Conservation (phyloP, 1,140 invertebrate genomes). For the Trichonephila inaurata region DNA sequence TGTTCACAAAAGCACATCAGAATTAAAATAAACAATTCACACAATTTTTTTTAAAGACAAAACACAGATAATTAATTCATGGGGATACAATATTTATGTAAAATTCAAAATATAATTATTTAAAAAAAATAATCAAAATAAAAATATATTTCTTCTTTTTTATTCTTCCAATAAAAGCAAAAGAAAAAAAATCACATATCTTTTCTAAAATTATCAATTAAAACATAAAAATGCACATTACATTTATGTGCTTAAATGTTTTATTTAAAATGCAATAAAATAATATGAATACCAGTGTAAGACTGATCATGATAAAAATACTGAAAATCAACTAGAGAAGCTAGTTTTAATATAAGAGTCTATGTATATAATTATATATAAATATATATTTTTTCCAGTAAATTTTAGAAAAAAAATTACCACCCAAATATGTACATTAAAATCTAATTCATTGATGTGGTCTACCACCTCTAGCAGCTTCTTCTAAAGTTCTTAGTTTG, state of each 20-base stretch:
- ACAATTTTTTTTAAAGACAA: too few relatives aligned
- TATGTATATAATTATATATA: conserved; percentile 57
- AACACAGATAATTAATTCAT: too few relatives aligned
- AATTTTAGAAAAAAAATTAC: conserved; percentile 4
- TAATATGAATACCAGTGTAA: not conserved
- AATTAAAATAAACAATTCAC: too few relatives aligned
- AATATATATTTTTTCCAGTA: conserved; percentile 35
- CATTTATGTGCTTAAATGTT: not conserved
- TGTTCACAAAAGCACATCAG: too few relatives aligned
- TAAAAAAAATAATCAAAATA: too few relatives aligned
- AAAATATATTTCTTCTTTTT: too few relatives aligned
- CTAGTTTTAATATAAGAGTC: conserved; percentile 25
- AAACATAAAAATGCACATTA: conserved; percentile 3
- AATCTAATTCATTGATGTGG: conserved; percentile 73
- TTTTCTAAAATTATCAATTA: not conserved
- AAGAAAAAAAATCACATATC: not conserved
- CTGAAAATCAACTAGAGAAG: conserved; percentile 31
- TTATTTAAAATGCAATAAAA: not conserved
- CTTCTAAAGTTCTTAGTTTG: conserved; percentile 91
- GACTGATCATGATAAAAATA: conserved; percentile 19
- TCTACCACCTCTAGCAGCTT: conserved; percentile 87
- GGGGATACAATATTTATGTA: too few relatives aligned
- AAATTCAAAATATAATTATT: too few relatives aligned
- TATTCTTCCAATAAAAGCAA: not conserved
- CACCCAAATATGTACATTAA: conserved; percentile 47